A percentile compares a stretch with the other conserved stretches of the same genome.
Conservation (phyloP, 2,113 vertebrate species). For the Garra rufa region DNA sequence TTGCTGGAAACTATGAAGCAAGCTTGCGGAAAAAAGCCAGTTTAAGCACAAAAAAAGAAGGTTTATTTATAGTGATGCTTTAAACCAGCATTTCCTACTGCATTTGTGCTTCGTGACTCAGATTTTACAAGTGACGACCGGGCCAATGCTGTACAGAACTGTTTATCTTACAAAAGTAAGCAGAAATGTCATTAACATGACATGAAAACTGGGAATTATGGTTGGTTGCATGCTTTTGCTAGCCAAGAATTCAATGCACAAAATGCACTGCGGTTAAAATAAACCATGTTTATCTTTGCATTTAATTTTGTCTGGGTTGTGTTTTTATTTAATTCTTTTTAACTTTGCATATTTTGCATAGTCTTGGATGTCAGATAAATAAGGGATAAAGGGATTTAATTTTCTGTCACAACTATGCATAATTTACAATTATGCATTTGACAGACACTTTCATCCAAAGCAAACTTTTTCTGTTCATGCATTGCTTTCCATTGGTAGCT, state of each 20-base stretch:
- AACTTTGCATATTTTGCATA: neutral
- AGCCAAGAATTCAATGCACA: neutral
- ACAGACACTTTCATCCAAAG: neutral
- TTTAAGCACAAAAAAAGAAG: slow-evolving; percentile 56
- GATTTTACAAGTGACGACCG: neutral
- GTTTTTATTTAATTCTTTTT: neutral
- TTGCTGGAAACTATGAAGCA: slow-evolving; percentile 65
- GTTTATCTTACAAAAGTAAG: neutral
- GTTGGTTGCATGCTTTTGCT: neutral
- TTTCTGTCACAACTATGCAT: neutral
- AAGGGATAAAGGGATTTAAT: neutral
- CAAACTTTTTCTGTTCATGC: neutral
- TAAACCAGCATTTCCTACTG: slow-evolving; percentile 52
- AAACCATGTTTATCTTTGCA: neutral
- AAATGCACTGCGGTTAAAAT: neutral
- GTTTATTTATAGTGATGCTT: slow-evolving; percentile 65
- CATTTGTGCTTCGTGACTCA: neutral
- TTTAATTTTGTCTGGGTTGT: neutral
- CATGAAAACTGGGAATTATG: neutral
- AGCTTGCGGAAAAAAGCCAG: slow-evolving; percentile 42
- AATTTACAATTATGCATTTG: neutral
- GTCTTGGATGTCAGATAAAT: neutral
- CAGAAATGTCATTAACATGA: slow-evolving; percentile 2
- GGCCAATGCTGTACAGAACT: too few species aligned
- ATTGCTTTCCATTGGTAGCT: neutral